These are phyloP conservation scores for Saccostrea glomerata DNA, from an alignment of 1,140 invertebrate species.

Conservation along the genomic window DNA sequence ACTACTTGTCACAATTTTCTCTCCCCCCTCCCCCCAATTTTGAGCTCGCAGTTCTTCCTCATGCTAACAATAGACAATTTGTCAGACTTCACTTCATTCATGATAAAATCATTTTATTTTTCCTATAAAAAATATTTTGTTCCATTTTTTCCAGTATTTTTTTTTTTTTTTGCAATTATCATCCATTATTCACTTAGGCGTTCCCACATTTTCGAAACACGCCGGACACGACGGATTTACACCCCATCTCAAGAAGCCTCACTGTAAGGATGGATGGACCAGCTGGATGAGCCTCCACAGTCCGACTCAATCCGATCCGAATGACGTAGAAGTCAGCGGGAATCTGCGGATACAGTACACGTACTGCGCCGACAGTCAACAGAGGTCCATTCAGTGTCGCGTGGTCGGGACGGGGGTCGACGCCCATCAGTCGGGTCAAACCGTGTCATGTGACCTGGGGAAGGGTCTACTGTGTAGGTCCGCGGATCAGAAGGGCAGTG, in stretches of 20 bases:
- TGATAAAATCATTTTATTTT: no score
- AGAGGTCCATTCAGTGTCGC: slow-evolving; percentile 71
- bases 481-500: slow-evolving; percentile 62
- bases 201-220: not conserved
- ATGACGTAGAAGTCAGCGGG: slow-evolving; percentile 63
- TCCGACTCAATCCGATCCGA: slow-evolving; percentile 61
- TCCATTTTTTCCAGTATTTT: not conserved
- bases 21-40: no score
- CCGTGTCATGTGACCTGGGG: slow-evolving; percentile 69
- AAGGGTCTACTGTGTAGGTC: slow-evolving; percentile 75
- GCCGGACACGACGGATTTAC: not conserved
- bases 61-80: no score
- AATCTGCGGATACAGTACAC: slow-evolving; percentile 58
- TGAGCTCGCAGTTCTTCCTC: no score
- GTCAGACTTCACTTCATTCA: no score
- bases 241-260: slow-evolving; percentile 51
- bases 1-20: no score
- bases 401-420: slow-evolving; percentile 58
- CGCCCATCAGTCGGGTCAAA: slow-evolving; percentile 62
- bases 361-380: slow-evolving; percentile 66
- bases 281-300: slow-evolving; percentile 65
- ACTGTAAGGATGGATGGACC: slow-evolving; percentile 62
- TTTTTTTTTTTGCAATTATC: not conserved
- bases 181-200: not conserved
- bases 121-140: no score